A percentile compares a stretch with the other conserved stretches of the same genome.
phyloP scores from a whole-genome alignment of 2,113 vertebrate species.

The Microtus oregoni region DNA sequence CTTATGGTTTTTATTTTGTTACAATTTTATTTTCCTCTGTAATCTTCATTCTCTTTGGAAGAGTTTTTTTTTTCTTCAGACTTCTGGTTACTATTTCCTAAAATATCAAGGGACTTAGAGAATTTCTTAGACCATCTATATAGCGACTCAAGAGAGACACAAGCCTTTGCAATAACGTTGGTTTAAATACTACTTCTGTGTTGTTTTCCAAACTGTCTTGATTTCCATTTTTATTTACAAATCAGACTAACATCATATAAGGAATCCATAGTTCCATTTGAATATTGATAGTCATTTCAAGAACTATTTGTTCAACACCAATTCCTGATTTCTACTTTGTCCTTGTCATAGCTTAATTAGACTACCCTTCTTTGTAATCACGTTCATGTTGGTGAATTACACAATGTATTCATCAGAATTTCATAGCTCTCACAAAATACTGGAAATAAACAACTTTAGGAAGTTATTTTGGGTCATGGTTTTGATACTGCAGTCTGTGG shows the following conservation, averaged over 20 bases:
- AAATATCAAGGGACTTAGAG: rapidly evolving
- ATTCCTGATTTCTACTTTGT: background rate
- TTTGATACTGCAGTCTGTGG: no score
- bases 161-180: rapidly evolving
- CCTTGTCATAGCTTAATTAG: background rate
- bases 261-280: background rate
- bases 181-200: background rate
- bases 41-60: background rate
- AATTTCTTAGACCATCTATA: rapidly evolving
- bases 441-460: background rate
- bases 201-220: background rate
- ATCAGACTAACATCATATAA: background rate
- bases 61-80: background rate
- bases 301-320: background rate
- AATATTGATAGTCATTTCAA: background rate
- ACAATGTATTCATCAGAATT: no score
- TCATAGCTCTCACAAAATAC: background rate
- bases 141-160: background rate
- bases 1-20: background rate
- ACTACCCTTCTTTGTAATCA: background rate
- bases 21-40: background rate
- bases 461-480: background rate
- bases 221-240: background rate
- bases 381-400: background rate
- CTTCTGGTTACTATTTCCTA: background rate